These are phyloP conservation scores for Trachops cirrhosus DNA, from an alignment of 2,797 vertebrate genomes.

Conservation along the genomic window DNA sequence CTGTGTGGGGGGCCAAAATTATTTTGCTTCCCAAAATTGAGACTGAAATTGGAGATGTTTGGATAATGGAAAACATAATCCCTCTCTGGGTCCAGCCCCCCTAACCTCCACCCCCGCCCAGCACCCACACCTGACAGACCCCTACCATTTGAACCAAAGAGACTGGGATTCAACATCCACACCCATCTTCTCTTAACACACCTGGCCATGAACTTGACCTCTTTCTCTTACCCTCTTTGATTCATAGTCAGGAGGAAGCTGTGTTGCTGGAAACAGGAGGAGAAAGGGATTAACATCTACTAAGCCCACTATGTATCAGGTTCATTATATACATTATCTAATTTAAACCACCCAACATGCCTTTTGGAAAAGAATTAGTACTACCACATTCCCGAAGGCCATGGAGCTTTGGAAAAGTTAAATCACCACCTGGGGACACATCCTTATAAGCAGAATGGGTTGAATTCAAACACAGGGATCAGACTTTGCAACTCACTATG, in stretches of 20 bases:
- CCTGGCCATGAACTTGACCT: constrained; percentile 45
- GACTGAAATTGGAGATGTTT: constrained; percentile 82
- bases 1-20: constrained; percentile 82
- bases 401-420: not conserved
- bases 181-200: not conserved
- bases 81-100: not conserved
- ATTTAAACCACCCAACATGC: not conserved
- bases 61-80: constrained; percentile 81
- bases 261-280: not conserved
- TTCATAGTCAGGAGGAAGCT: not conserved
- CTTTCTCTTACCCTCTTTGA: not conserved
- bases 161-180: not conserved
- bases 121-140: constrained; percentile 75
- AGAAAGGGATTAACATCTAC: not conserved
- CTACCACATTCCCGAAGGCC: not conserved
- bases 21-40: constrained; percentile 82
- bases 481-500: not conserved
- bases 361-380: not conserved
- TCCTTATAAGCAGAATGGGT: not conserved
- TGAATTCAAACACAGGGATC: not conserved
- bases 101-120: constrained; percentile 58
- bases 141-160: not conserved
- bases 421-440: not conserved
- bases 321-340: not conserved
- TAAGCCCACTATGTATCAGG: not conserved